Conservation (phyloP, 2,888 invertebrate genomes). For the Chloroclysta siterata region DNA sequence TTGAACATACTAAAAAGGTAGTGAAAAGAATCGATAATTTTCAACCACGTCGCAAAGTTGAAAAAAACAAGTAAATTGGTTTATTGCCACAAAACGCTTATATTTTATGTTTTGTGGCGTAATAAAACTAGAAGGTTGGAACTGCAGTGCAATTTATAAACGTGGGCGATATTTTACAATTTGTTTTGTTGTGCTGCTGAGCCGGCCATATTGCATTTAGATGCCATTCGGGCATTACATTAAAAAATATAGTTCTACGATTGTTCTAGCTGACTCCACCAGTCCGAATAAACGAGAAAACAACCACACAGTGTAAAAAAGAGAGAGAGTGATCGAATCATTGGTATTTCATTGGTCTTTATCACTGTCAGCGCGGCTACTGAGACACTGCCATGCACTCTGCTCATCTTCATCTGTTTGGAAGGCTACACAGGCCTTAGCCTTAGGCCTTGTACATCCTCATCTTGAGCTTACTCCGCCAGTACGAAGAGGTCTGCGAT, state of each 20-base stretch:
- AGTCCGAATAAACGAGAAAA: background rate
- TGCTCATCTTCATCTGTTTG: too few species aligned
- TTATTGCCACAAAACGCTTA: constrained; percentile 43
- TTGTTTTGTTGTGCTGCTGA: constrained; percentile 9
- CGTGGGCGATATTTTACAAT: constrained; percentile 30
- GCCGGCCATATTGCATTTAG: constrained; percentile 5
- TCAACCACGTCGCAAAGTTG: constrained; percentile 29
- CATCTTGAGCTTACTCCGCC: too few species aligned
- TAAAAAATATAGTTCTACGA: too few species aligned
- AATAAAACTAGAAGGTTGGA: constrained; percentile 43
- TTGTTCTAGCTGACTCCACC: background rate
- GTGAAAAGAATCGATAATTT: constrained; percentile 27
- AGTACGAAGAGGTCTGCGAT: too few species aligned
- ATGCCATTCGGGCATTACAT: constrained; percentile 12
- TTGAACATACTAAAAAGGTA: constrained; percentile 19
- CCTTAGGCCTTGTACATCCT: too few species aligned
- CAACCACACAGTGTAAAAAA: too few species aligned
- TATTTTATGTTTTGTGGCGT: constrained; percentile 46
- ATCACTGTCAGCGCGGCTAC: too few species aligned
- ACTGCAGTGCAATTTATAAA: constrained; percentile 26
- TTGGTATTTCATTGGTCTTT: background rate
- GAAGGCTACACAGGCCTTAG: too few species aligned
- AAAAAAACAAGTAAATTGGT: constrained; percentile 42
- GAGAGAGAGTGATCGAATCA: background rate
- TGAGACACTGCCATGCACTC: too few species aligned